Percentiles rank a stretch among this genome's conserved stretches.
These are phyloP conservation scores for Chloroceryle amazona DNA, from an alignment of 2,797 vertebrate genomes.

Conservation along the genomic window DNA sequence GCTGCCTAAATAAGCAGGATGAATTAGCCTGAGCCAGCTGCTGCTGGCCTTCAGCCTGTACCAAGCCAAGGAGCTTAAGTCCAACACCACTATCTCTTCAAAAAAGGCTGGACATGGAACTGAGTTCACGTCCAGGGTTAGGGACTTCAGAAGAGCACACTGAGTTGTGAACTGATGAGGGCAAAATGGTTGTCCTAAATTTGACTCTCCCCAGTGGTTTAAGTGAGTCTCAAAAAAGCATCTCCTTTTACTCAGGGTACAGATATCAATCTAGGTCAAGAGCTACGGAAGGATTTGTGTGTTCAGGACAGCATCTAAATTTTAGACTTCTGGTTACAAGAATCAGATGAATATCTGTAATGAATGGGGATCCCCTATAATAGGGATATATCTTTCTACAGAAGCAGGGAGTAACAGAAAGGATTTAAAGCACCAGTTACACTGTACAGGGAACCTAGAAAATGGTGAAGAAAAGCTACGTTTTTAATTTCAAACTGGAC, in stretches of 20 bases:
- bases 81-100: neutral
- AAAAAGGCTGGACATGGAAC: neutral
- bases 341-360: neutral
- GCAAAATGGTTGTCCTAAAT: neutral
- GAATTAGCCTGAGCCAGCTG: neutral
- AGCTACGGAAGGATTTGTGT: neutral
- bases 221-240: neutral
- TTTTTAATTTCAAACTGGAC: neutral
- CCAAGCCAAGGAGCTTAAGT: neutral
- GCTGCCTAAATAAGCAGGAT: neutral
- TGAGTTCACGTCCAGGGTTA: neutral
- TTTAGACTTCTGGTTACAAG: neutral
- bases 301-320: neutral
- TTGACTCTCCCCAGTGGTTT: neutral
- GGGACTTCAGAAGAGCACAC: neutral
- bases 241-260: neutral
- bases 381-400: neutral
- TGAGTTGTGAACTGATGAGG: neutral
- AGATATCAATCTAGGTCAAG: neutral
- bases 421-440: neutral
- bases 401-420: neutral
- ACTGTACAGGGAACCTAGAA: neutral
- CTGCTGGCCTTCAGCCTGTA: neutral
- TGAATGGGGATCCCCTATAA: neutral
- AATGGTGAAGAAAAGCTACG: neutral